Evolutionary conservation across 2,797 vertebrate species (phyloP), one percentile per base, ranked within the genome.

Genomic region (Dermochelys coriacea): DNA sequence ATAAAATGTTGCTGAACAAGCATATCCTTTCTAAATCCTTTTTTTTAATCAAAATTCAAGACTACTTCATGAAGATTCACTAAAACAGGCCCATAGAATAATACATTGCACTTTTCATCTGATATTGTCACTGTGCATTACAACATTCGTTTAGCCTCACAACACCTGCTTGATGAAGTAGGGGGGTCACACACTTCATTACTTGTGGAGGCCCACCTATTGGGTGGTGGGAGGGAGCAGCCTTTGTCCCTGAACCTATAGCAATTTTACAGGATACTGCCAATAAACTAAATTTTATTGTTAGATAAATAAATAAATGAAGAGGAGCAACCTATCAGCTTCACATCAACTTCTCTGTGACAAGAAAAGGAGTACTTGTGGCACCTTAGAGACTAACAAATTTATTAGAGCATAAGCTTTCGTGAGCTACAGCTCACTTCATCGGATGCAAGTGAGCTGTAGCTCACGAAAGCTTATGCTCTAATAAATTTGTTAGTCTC

Each of bases 81-180:
- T 96, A 89, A 95, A 93, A 93, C 0, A 1, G n/a, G 27, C 90
- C 87, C 91, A 95, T 79, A 85, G 80, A 94, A 96, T 59, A 93
- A 94, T 41, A 80, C 6, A 84, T 37, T 85, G 25, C 31, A 5
- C 86, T 89, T 89, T 49, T 54, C 41, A 89, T 61, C 84, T 6
- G 6, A n/a, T 75, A 78, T 18, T n/a, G 92, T 51, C 88, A 88
- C 74, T 85, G 15, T 0, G 2, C 82, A 84, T 49, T 90, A 8
- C 19, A 84, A 84, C 68, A 86, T 18, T 12, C 27, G 77, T 45
- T 52, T 85, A 64, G n/a, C 71, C 91, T 85, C n/a, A 61, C 84
- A 83, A 91, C 27, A 71, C 0, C 0, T 89, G 84, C 31, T 57
- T 82, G 88, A 85, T 88, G 91, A 94, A 88, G 25, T 52, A 90